phyloP scores from a whole-genome alignment of 2,113 vertebrate genomes.

The Mustela nigripes region DNA sequence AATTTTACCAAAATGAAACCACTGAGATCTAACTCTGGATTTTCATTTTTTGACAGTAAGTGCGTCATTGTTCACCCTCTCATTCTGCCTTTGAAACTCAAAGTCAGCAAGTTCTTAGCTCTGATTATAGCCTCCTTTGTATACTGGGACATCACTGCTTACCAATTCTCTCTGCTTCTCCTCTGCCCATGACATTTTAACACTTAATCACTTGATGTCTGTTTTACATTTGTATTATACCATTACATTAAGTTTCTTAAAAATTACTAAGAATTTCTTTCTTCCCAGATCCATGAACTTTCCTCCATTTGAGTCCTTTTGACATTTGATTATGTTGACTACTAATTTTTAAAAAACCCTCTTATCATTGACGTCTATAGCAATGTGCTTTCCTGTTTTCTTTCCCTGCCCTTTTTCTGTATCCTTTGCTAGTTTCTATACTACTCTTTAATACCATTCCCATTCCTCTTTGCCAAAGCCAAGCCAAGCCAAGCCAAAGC shows the following conservation, averaged over 20 bases:
- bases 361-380: neutral
- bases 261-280: neutral
- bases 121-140: neutral
- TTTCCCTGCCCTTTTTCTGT: neutral
- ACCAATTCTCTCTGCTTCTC: neutral
- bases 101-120: neutral
- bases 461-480: neutral
- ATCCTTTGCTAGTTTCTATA: neutral
- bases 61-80: neutral
- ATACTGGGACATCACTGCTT: neutral
- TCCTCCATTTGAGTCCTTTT: neutral
- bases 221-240: neutral
- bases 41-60: neutral
- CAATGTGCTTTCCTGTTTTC: neutral
- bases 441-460: neutral
- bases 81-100: neutral
- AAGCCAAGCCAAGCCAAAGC: neutral
- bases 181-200: constrained; percentile 6
- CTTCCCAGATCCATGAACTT: neutral
- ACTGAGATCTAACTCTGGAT: neutral
- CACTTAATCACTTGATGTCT: neutral
- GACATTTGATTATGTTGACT: neutral
- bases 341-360: neutral
- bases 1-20: neutral
- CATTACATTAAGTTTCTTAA: neutral